These are phyloP conservation scores for Proctacanthus coquilletti DNA, from an alignment of 1,140 invertebrate species.

Conservation along the genomic window DNA sequence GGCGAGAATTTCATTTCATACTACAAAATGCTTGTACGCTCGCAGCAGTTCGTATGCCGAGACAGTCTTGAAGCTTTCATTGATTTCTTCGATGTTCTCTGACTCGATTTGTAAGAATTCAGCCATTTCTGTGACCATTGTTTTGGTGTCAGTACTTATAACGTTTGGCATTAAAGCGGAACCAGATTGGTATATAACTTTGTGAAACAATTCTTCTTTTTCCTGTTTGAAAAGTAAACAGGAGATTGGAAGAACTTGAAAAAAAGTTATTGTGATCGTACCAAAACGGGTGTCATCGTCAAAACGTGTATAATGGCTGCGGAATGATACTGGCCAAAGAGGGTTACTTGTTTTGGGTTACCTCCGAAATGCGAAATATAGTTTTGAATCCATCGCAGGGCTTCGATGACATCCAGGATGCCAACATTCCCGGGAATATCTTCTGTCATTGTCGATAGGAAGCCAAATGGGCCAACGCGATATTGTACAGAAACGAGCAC, in stretches of 20 bases:
- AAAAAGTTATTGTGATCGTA: neutral
- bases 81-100: neutral
- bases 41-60: neutral
- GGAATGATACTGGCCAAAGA: constrained; percentile 26
- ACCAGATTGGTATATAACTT: neutral
- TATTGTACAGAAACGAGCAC: constrained; percentile 25
- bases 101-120: neutral
- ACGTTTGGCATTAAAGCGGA: neutral
- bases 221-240: neutral
- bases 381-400: constrained; percentile 34
- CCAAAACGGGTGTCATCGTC: neutral
- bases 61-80: neutral
- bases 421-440: constrained; percentile 15
- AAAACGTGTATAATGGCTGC: neutral
- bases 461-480: constrained; percentile 26
- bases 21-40: neutral
- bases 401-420: constrained; percentile 11
- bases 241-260: neutral
- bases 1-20: neutral
- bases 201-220: neutral
- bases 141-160: neutral
- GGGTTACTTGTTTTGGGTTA: constrained; percentile 37
- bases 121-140: neutral
- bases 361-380: constrained; percentile 41
- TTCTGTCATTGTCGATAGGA: constrained; percentile 30